Percentiles rank a stretch among this genome's conserved stretches.
phyloP scores from a whole-genome alignment of 2,113 vertebrate genomes.

The Sinosuthora webbiana region DNA sequence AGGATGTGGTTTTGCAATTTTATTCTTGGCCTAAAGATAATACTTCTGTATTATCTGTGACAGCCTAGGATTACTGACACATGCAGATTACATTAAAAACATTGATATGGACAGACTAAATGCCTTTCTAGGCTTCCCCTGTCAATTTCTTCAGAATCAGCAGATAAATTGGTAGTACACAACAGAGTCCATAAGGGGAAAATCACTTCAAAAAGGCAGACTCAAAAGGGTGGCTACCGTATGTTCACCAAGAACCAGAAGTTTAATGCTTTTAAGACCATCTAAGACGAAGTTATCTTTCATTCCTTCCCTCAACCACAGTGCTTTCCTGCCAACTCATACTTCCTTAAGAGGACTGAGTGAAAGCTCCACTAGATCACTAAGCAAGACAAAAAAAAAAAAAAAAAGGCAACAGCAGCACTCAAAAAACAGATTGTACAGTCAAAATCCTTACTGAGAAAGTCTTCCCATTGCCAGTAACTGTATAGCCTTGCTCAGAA shows the following conservation, averaged over 20 bases:
- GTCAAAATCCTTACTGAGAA: conserved; percentile 78
- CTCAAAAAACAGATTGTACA: not conserved
- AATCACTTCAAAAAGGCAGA: not conserved
- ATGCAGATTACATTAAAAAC: not conserved
- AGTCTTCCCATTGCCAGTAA: conserved; percentile 73
- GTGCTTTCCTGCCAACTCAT: not conserved
- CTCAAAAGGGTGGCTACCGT: not conserved
- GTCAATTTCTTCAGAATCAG: not conserved
- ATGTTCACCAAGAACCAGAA: not conserved
- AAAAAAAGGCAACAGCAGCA: not conserved
- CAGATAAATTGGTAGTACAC: not conserved
- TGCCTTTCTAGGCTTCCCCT: not conserved
- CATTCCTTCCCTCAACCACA: not conserved
- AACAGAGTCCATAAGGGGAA: not conserved
- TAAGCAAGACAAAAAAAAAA: not conserved
- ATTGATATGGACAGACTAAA: not conserved
- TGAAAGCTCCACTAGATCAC: not conserved
- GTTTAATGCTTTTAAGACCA: not conserved
- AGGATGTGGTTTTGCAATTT: not conserved
- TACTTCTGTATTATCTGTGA: not conserved
- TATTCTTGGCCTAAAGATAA: not conserved
- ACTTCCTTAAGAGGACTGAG: not conserved
- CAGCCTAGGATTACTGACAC: not conserved
- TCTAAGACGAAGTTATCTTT: not conserved
- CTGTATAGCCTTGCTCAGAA: conserved; percentile 68